Conservation (phyloP, 2,797 vertebrate genomes). For the Neostethus bicornis region DNA sequence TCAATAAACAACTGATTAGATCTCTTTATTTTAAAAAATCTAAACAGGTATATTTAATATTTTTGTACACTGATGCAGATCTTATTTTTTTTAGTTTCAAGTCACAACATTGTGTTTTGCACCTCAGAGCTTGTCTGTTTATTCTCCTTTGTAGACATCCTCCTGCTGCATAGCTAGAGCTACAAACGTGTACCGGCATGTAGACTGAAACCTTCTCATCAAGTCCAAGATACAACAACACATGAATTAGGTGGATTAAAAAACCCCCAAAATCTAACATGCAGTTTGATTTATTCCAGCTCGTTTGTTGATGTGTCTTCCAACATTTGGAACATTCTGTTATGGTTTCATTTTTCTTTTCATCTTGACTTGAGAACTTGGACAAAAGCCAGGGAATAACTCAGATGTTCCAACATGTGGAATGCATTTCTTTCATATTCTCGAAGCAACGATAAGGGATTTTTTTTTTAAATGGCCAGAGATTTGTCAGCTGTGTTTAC, state of each 20-base stretch:
- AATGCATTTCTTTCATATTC: conserved; percentile 9
- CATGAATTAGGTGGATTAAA: background rate
- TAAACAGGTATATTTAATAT: background rate
- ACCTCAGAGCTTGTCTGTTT: background rate
- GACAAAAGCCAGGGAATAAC: background rate
- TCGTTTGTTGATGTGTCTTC: background rate
- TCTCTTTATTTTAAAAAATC: no score
- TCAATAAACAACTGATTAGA: no score
- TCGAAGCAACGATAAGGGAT: conserved; percentile 8
- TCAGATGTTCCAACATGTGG: conserved; percentile 1
- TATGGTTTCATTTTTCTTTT: background rate
- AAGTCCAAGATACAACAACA: conserved; percentile 1
- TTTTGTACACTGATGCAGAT: conserved; percentile 13
- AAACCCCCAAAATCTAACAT: background rate
- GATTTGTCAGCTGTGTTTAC: conserved; percentile 4
- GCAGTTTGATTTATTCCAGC: background rate
- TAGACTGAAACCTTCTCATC: conserved; percentile 3
- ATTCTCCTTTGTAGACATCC: conserved; percentile 21
- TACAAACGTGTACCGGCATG: conserved; percentile 47
- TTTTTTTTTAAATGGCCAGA: background rate
- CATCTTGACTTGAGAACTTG: conserved; percentile 4
- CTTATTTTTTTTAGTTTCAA: conserved; percentile 2
- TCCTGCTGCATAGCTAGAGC: conserved; percentile 37
- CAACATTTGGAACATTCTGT: conserved; percentile 15
- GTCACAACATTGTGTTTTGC: conserved; percentile 8